A percentile compares a stretch with the other conserved stretches of the same genome.
phyloP scores from a whole-genome alignment of 1,140 invertebrate genomes.

The Thaumatotibia leucotreta region DNA sequence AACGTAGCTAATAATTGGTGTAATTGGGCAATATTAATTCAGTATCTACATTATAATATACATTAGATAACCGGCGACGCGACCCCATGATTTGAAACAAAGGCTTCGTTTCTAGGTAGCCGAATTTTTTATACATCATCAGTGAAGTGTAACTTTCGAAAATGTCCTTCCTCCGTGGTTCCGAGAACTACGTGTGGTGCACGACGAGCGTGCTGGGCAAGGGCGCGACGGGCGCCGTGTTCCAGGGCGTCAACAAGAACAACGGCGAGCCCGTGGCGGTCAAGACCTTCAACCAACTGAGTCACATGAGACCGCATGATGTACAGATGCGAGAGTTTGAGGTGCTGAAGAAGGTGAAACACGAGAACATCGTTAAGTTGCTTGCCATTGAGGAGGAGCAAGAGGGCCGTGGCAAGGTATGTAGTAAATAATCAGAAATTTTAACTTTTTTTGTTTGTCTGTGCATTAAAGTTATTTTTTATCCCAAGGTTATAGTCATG shows the following conservation, averaged over 20 bases:
- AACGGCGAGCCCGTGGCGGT: conserved; percentile 97
- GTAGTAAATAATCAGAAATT: not conserved
- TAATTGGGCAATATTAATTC: not conserved
- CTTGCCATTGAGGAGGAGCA: conserved; percentile 96
- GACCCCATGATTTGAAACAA: not conserved
- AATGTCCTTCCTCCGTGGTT: conserved; percentile 92
- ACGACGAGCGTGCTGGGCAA: conserved; percentile 95
- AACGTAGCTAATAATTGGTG: not conserved
- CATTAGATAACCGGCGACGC: not conserved
- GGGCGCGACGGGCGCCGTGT: conserved; percentile 97
- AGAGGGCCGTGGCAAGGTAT: conserved; percentile 86
- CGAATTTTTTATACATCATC: not conserved
- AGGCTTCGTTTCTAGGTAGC: not conserved
- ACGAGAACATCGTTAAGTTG: conserved; percentile 97
- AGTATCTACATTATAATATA: not conserved
- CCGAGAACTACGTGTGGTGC: conserved; percentile 96
- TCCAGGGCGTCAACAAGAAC: conserved; percentile 94
- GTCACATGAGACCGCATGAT: conserved; percentile 92
- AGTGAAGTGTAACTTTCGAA: conserved; percentile 18
- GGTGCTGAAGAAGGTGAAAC: conserved; percentile 94
- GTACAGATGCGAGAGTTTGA: conserved; percentile 97
- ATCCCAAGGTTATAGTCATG: conserved; percentile 91
- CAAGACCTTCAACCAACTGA: conserved; percentile 96
- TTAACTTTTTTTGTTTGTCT: not conserved
- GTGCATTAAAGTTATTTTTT: not conserved